phyloP scores from a whole-genome alignment of 2,797 vertebrate genomes.

The Meriones psammophilus region DNA sequence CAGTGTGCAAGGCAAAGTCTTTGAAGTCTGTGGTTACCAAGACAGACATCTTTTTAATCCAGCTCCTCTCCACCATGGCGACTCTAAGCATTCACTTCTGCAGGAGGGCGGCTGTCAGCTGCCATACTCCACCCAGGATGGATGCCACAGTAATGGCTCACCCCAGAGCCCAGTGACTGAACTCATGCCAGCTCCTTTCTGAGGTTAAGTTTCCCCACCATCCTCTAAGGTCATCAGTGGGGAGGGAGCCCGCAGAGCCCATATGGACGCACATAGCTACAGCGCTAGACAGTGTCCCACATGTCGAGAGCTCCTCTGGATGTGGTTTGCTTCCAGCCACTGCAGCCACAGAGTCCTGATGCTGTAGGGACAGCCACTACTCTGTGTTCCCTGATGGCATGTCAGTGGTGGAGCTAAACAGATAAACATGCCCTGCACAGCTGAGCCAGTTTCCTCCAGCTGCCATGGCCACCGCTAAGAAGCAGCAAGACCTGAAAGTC shows the following conservation, averaged over 20 bases:
- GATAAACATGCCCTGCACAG: neutral
- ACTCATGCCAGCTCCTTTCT: neutral
- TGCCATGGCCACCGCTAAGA: rapidly evolving
- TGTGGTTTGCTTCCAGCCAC: neutral
- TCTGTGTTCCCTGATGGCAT: slow-evolving; percentile 31
- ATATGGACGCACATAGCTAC: neutral
- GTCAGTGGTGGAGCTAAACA: slow-evolving; percentile 53
- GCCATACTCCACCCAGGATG: too few relatives aligned
- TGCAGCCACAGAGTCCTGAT: neutral
- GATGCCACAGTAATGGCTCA: neutral
- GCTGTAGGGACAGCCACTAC: slow-evolving; percentile 61
- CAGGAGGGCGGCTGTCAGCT: rapidly evolving
- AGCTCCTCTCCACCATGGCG: neutral
- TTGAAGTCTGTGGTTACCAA: neutral
- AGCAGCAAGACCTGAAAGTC: neutral
- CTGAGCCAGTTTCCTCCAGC: rapidly evolving
- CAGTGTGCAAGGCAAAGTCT: neutral
- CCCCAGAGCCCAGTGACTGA: too few relatives aligned
- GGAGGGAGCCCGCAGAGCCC: neutral
- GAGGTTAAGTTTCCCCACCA: neutral
- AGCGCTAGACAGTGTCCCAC: neutral
- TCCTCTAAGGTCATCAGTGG: neutral
- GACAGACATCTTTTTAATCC: neutral
- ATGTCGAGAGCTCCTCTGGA: slow-evolving; percentile 12
- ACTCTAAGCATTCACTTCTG: neutral